A percentile compares a stretch with the other conserved stretches of the same genome.
Conservation (phyloP, 1,140 invertebrate genomes). For the Drosophila orosa region DNA sequence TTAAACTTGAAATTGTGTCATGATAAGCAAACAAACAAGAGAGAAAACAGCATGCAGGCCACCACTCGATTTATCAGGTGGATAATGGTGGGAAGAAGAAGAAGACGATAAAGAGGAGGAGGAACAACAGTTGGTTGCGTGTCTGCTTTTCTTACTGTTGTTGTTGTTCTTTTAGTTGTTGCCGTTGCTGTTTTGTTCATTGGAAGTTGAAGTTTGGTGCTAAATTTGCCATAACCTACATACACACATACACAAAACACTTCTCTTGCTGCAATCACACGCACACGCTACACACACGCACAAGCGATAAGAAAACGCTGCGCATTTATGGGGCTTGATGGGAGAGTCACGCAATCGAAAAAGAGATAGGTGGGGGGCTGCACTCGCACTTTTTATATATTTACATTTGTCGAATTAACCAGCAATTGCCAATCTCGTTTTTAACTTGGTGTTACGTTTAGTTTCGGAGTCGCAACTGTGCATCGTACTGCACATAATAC, state of each 20-base stretch:
- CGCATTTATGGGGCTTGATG: constrained; percentile 64
- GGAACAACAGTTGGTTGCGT: constrained; percentile 73
- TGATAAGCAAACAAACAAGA: constrained; percentile 45
- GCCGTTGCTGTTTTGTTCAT: background rate
- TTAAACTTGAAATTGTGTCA: constrained; percentile 71
- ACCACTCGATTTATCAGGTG: constrained; percentile 18
- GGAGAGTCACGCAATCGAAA: constrained; percentile 67
- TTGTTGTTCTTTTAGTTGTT: background rate
- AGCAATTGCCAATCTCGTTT: constrained; percentile 54
- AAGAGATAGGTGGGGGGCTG: constrained; percentile 17
- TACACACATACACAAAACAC: constrained; percentile 19
- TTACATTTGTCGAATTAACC: constrained; percentile 42
- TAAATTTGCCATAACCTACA: constrained; percentile 74
- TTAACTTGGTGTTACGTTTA: constrained; percentile 47
- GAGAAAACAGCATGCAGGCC: constrained; percentile 33
- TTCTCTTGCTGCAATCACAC: constrained; percentile 68
- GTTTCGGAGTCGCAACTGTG: constrained; percentile 45
- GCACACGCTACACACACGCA: constrained; percentile 21
- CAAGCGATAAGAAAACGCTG: constrained; percentile 75
- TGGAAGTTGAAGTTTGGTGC: constrained; percentile 38
- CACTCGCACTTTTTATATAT: constrained; percentile 66
- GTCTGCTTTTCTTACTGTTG: constrained; percentile 37
- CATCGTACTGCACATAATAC: constrained; percentile 70
- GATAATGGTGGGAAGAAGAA: constrained; percentile 8
- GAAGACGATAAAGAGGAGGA: background rate